Evolutionary conservation across 1,140 invertebrate genomes (phyloP), one percentile per base, ranked within the genome.

Genomic region (Conus ventricosus): DNA sequence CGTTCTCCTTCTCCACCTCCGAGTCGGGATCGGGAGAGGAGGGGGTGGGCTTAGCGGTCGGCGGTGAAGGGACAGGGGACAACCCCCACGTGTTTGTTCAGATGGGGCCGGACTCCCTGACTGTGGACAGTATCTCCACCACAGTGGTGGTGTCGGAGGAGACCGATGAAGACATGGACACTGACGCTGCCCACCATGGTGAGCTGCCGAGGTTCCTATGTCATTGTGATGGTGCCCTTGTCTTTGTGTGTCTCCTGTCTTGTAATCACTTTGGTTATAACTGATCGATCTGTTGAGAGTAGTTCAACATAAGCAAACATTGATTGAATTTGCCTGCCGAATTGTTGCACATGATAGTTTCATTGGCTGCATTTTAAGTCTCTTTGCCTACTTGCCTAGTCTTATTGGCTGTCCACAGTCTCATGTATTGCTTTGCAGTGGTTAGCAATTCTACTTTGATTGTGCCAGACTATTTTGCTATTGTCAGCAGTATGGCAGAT

Each of bases 51-150:
- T 15, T 54, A 13, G 25, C 15, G 81, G 81, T 5, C 5, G 81
- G 81, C 23, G 27, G 5, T 54, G 82, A n/a, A 51, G 82, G 54
- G 15, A 4, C 27, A 0, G 55, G 25, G 82, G 23, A 10, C 13
- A 51, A 63, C 85, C 96, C 97, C 23, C 96, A 97, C 90, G 96
- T 97, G 25, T 96, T 97, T 83, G 97, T 97, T 96, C 97, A 97
- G 94, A 96, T 97, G 75, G 96, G 96, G 17, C 96, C 97, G 27
- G 96, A 96, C 91, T 95, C 96, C 91, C 96, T 96, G 90, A 96
- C 96, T 25, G 96, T 96, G 88, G 96, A 96, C 92, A 96, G 96
- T 90, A 92, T 96, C 25, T 95, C 96, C 87, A 95, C 96, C 84
- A 92, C 93, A 51, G 91, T 94, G 25, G 90, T 94, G 53, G 88